Percentiles rank a stretch among this genome's conserved stretches.
phyloP scores from a whole-genome alignment of 2,113 vertebrate genomes.

The Mystacornis crossleyi region DNA sequence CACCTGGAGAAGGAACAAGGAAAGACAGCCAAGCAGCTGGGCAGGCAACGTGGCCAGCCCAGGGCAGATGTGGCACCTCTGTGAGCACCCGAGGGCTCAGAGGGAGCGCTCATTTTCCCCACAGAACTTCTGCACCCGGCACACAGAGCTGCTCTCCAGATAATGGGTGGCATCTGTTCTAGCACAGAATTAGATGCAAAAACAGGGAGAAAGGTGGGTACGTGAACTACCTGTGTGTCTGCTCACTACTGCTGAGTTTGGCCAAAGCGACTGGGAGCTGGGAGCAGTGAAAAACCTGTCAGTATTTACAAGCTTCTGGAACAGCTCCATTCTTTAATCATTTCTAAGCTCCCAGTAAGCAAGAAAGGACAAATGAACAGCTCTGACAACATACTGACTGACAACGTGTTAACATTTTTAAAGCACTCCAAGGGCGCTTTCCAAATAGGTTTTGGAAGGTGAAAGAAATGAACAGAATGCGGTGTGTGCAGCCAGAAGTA shows the following conservation, averaged over 20 bases:
- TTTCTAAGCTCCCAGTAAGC: constrained; percentile 15
- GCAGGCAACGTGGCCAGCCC: not conserved
- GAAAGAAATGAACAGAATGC: constrained; percentile 46
- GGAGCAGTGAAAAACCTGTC: not conserved
- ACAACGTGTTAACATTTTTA: constrained; percentile 29
- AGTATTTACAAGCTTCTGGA: constrained; percentile 29
- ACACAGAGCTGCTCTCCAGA: not conserved
- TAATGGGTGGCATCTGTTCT: fast-evolving
- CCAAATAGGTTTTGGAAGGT: constrained; percentile 51
- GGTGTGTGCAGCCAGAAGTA: constrained; percentile 15
- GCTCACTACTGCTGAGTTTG: not conserved
- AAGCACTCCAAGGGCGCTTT: constrained; percentile 12
- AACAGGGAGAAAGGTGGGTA: not conserved
- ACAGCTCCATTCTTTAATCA: not conserved
- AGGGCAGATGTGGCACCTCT: not conserved
- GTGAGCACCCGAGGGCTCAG: not conserved
- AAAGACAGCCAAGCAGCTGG: not conserved
- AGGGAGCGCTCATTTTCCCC: not conserved
- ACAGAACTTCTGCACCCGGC: not conserved
- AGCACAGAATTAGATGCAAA: fast-evolving
- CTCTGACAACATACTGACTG: constrained; percentile 55
- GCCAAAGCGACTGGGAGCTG: not conserved
- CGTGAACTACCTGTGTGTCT: not conserved
- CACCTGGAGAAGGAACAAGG: not conserved
- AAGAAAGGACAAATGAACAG: constrained; percentile 59